Conservation (phyloP, 2,888 invertebrate species). For the Ophonus ardosiacus region DNA sequence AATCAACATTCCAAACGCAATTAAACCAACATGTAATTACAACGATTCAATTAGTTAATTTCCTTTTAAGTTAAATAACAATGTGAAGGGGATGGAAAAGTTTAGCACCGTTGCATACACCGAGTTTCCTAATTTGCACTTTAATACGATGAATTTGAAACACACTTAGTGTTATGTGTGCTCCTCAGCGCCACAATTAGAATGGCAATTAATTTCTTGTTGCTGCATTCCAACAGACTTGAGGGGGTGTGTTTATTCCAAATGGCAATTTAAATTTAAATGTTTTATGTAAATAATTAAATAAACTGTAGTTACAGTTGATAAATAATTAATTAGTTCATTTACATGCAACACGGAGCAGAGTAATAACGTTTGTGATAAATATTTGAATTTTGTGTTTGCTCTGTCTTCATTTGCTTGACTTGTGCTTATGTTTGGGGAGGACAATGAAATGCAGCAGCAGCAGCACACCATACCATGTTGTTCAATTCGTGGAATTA, state of each 20-base stretch:
- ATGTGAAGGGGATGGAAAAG: conserved; percentile 15
- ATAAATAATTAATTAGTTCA: conserved; percentile 56
- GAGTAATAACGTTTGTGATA: conserved; percentile 41
- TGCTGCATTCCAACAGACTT: conserved; percentile 39
- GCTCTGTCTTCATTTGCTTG: conserved; percentile 21
- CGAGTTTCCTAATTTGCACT: conserved; percentile 48
- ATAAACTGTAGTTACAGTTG: conserved; percentile 52
- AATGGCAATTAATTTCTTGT: conserved; percentile 56
- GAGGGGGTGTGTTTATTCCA: conserved; percentile 36
- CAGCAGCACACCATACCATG: not conserved
- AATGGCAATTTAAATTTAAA: conserved; percentile 56
- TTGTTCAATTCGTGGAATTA: not conserved
- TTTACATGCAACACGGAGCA: conserved; percentile 48
- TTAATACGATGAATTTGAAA: conserved; percentile 56
- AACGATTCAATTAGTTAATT: conserved; percentile 32
- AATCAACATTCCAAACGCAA: conserved; percentile 39
- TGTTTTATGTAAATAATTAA: conserved; percentile 54
- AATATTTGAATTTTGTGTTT: conserved; percentile 53
- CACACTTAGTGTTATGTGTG: conserved; percentile 53
- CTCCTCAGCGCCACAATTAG: conserved; percentile 50
- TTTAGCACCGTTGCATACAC: conserved; percentile 6
- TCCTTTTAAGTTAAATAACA: conserved; percentile 39
- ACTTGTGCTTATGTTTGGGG: conserved; percentile 31
- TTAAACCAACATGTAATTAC: conserved; percentile 35
- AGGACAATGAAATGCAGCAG: conserved; percentile 21